Percentiles rank a stretch among this genome's conserved stretches.
These are phyloP conservation scores for Hephaestus fuliginosus DNA, from an alignment of 2,797 vertebrate genomes.

Conservation along the genomic window DNA sequence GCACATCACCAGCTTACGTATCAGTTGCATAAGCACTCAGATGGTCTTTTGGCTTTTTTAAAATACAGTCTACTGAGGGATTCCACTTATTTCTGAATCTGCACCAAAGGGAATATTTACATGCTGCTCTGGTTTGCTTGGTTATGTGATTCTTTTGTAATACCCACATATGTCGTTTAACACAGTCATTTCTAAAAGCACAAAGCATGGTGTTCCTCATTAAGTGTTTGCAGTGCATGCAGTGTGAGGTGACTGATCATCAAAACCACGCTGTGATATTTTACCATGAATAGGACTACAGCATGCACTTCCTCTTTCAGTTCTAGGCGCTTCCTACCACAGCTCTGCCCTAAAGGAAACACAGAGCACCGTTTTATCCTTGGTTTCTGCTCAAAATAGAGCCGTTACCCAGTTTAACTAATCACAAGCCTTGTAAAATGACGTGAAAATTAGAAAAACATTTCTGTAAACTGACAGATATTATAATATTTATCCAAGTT, in stretches of 20 bases:
- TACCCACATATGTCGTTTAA: not conserved
- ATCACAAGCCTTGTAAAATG: not conserved
- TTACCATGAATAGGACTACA: constrained; percentile 18
- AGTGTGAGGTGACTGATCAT: constrained; percentile 15
- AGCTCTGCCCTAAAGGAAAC: constrained; percentile 23
- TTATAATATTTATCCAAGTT: not conserved
- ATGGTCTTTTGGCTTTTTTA: constrained; percentile 52
- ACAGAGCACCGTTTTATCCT: not conserved
- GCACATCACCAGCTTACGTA: constrained; percentile 79
- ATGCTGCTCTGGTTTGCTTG: not conserved
- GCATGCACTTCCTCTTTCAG: constrained; percentile 62
- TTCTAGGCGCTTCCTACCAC: constrained; percentile 36
- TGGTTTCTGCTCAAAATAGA: not conserved
- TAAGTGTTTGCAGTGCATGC: not conserved
- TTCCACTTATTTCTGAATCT: constrained; percentile 1
- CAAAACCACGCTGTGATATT: not conserved
- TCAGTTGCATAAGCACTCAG: constrained; percentile 76
- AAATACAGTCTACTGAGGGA: constrained; percentile 25
- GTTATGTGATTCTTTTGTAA: not conserved
- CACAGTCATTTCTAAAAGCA: constrained; percentile 16
- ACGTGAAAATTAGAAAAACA: accelerated
- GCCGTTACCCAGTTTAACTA: not conserved
- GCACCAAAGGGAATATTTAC: constrained; percentile 3
- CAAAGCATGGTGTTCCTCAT: not conserved
- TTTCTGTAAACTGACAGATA: not conserved